These are phyloP conservation scores for Cygnus buccinator DNA, from an alignment of 2,113 vertebrate species.

Conservation along the genomic window DNA sequence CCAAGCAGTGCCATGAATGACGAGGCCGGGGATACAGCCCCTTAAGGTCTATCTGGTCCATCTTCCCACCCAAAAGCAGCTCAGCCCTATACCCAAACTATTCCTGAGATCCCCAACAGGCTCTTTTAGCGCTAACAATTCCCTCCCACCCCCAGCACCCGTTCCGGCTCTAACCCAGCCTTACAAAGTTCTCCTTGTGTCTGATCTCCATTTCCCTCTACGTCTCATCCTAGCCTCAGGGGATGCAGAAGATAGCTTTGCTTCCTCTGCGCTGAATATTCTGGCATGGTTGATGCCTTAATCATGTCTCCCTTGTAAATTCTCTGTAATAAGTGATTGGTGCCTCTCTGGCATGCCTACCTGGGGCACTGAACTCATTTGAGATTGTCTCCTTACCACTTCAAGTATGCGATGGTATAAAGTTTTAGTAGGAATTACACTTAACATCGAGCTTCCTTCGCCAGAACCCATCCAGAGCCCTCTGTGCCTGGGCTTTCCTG, in stretches of 20 bases:
- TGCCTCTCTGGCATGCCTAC: neutral
- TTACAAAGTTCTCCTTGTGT: neutral
- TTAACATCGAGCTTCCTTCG: neutral
- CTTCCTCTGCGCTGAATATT: neutral
- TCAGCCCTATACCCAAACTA: neutral
- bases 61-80: neutral
- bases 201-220: neutral
- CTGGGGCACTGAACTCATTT: neutral
- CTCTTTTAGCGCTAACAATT: neutral
- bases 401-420: neutral
- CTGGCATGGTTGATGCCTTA: neutral
- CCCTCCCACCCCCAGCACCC: neutral
- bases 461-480: neutral
- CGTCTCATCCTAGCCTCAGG: neutral
- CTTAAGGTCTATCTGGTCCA: neutral
- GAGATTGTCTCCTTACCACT: neutral
- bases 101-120: neutral
- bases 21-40: neutral
- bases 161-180: neutral
- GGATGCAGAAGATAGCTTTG: neutral
- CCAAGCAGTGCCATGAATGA: accelerated
- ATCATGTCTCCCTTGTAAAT: neutral
- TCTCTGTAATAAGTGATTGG: neutral
- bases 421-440: neutral
- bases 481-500: neutral